These are phyloP conservation scores for Toxotes chatareus DNA, from an alignment of 2,113 vertebrate species.

Conservation along the genomic window DNA sequence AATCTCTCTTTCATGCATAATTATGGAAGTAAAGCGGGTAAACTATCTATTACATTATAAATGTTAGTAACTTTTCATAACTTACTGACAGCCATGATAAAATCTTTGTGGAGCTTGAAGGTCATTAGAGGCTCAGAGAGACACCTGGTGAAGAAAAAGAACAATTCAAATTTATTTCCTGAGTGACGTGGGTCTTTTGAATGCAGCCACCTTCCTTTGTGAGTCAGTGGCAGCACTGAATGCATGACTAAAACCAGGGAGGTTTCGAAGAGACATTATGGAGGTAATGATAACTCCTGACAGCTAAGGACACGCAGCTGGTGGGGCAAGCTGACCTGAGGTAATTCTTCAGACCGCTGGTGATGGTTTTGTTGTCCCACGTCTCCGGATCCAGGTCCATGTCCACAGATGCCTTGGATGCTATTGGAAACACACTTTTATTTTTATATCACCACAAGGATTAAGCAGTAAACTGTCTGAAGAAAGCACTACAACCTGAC, in stretches of 20 bases:
- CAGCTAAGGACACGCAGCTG: slow-evolving; percentile 44
- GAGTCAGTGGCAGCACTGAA: slow-evolving; percentile 33
- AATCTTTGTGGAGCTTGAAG: slow-evolving; percentile 97
- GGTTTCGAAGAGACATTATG: slow-evolving; percentile 59
- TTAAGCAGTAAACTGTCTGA: slow-evolving; percentile 5
- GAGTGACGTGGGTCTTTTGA: slow-evolving; percentile 37
- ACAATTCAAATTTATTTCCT: slow-evolving; percentile 48
- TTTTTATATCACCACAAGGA: slow-evolving; percentile 12
- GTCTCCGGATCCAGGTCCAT: slow-evolving; percentile 94
- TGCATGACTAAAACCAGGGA: slow-evolving; percentile 41
- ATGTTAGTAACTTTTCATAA: slow-evolving; percentile 55
- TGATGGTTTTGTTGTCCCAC: slow-evolving; percentile 99
- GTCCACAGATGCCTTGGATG: slow-evolving; percentile 91
- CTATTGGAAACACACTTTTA: slow-evolving; percentile 78
- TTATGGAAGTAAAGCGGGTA: not conserved
- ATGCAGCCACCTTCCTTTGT: slow-evolving; percentile 25
- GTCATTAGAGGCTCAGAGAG: slow-evolving; percentile 97
- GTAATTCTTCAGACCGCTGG: slow-evolving; percentile 98
- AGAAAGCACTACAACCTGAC: slow-evolving; percentile 10
- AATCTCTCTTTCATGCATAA: not conserved
- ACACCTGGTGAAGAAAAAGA: slow-evolving; percentile 84
- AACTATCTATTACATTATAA: not conserved
- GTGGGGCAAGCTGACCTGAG: slow-evolving; percentile 90
- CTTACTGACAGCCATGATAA: slow-evolving; percentile 98
- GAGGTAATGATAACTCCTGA: slow-evolving; percentile 53